phyloP scores from a whole-genome alignment of 1,140 invertebrate species.

The Drosophila kikkawai region DNA sequence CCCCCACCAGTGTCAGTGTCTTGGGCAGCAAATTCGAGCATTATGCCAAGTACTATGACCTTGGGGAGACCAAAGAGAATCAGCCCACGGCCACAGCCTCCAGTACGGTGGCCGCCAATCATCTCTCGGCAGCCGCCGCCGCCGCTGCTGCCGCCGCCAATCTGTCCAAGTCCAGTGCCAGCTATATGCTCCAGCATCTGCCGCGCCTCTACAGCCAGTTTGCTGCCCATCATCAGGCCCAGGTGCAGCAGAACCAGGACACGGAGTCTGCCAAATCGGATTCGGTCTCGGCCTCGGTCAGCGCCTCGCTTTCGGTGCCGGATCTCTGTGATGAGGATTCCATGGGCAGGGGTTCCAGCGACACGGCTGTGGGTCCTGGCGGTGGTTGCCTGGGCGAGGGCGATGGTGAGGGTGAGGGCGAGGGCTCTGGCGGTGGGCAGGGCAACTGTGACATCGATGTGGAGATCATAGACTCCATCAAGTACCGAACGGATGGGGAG shows the following conservation, averaged over 20 bases:
- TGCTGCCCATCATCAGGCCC: constrained; percentile 70
- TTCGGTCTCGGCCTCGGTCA: constrained; percentile 51
- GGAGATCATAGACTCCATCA: constrained; percentile 83
- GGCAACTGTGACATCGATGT: constrained; percentile 80
- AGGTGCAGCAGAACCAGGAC: constrained; percentile 49
- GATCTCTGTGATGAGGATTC: constrained; percentile 78
- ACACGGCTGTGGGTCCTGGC: constrained; percentile 27
- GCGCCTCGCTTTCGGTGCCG: constrained; percentile 59
- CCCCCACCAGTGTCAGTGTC: constrained; percentile 1
- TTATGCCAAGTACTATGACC: constrained; percentile 82
- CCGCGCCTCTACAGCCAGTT: constrained; percentile 86
- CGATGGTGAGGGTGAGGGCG: constrained; percentile 1
- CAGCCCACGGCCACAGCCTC: constrained; percentile 49
- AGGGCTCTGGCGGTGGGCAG: constrained; percentile 41
- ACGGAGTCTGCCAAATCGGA: constrained; percentile 77
- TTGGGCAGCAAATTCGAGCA: constrained; percentile 80
- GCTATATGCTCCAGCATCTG: constrained; percentile 87
- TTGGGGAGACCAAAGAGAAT: constrained; percentile 82
- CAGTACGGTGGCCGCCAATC: constrained; percentile 49
- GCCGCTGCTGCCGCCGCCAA: constrained; percentile 65
- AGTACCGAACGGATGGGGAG: constrained; percentile 78
- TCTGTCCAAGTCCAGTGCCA: constrained; percentile 84
- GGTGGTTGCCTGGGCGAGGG: constrained; percentile 7
- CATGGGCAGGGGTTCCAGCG: constrained; percentile 62
- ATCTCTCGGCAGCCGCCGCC: constrained; percentile 57